Evolutionary conservation across 2,113 vertebrate genomes (phyloP).

Genomic region (Oreocharis arfaki): DNA sequence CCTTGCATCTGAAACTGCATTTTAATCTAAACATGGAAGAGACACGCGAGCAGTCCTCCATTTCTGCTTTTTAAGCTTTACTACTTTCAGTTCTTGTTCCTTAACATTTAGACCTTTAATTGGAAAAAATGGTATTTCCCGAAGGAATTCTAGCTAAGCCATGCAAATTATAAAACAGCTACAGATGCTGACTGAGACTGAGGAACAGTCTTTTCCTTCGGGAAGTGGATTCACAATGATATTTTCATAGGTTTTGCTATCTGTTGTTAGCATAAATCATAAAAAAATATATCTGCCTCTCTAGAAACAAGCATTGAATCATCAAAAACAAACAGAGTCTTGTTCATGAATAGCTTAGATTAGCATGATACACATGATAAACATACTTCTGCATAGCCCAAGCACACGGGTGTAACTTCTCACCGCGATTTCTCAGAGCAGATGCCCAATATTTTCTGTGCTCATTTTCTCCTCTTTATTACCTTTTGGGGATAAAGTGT

Average conservation of each 20-base stretch:
- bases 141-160: neutral
- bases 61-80: neutral
- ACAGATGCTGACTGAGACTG: neutral
- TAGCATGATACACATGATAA: neutral
- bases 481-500: neutral
- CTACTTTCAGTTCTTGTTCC: neutral
- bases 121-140: neutral
- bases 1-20: neutral
- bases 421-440: accelerated
- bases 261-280: neutral
- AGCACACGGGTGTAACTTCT: neutral
- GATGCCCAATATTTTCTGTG: neutral
- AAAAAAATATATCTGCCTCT: neutral
- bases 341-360: neutral
- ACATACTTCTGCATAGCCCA: neutral
- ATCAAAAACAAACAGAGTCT: neutral
- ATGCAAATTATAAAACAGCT: neutral
- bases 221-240: neutral
- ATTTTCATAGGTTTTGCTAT: neutral
- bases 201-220: neutral
- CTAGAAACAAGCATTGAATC: neutral
- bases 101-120: neutral
- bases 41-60: accelerated
- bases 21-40: neutral
- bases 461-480: neutral